phyloP scores from a whole-genome alignment of 2,797 vertebrate genomes.

The Holocentrus rufus region DNA sequence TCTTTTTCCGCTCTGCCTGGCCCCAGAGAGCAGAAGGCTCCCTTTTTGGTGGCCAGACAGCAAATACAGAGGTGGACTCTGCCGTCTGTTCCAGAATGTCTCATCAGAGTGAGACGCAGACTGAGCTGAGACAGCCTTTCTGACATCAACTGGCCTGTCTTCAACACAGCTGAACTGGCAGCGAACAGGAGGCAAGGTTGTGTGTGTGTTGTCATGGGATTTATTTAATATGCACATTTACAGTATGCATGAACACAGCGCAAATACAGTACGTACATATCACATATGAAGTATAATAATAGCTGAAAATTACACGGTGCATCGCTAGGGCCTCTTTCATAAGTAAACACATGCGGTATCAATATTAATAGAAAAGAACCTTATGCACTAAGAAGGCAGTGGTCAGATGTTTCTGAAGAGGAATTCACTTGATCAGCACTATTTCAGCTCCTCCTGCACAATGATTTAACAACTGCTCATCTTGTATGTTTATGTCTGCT shows the following conservation, averaged over 20 bases:
- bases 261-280: not conserved
- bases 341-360: not conserved
- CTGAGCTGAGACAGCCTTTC: constrained; percentile 62
- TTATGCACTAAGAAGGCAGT: not conserved
- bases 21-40: constrained; percentile 37
- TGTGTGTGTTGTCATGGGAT: not conserved
- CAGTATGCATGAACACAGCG: not conserved
- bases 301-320: not conserved
- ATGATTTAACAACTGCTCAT: no score
- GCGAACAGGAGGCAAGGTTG: constrained; percentile 58
- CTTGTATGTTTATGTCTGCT: no score
- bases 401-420: no score
- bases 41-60: constrained; percentile 60
- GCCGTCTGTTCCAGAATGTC: constrained; percentile 71
- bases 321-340: not conserved
- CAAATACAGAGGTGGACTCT: constrained; percentile 64
- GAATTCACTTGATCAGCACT: no score
- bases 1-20: constrained; percentile 38
- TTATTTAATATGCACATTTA: not conserved
- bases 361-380: not conserved
- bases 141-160: constrained; percentile 51
- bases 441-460: no score
- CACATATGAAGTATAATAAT: not conserved
- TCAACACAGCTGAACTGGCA: constrained; percentile 61
- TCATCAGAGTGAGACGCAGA: constrained; percentile 71